These are phyloP conservation scores for Ceratina calcarata DNA, from an alignment of 1,140 invertebrate species.

Conservation along the genomic window DNA sequence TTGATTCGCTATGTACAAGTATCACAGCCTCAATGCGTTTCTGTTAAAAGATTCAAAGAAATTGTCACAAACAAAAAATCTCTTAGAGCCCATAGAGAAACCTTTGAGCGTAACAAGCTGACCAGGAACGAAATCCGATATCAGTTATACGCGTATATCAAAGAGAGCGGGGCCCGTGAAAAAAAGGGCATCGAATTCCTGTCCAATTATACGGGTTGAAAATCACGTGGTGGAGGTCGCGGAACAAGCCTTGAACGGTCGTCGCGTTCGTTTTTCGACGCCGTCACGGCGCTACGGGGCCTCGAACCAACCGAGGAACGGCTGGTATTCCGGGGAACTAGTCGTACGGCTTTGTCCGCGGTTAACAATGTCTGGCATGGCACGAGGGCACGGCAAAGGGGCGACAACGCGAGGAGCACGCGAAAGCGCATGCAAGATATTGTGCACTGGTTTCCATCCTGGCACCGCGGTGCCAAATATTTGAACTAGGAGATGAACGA, in stretches of 20 bases:
- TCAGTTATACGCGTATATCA: background rate
- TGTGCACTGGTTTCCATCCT: background rate
- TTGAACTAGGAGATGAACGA: background rate
- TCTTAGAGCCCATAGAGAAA: too few species aligned
- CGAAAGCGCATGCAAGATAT: conserved; percentile 2
- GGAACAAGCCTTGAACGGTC: conserved; percentile 12
- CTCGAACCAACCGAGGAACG: conserved; percentile 14
- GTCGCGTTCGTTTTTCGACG: conserved; percentile 22
- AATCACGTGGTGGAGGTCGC: conserved; percentile 25
- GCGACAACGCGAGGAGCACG: background rate
- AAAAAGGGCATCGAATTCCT: conserved; percentile 31
- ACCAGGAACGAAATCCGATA: conserved; percentile 23
- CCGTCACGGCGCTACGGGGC: conserved; percentile 34
- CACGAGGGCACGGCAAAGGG: conserved; percentile 14
- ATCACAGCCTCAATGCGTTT: too few species aligned
- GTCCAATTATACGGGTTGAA: conserved; percentile 44
- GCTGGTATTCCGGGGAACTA: conserved; percentile 55
- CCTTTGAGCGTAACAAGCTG: background rate
- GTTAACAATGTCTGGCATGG: conserved; percentile 65
- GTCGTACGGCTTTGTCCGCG: conserved; percentile 61
- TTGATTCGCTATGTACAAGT: too few species aligned
- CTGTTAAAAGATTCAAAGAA: too few species aligned
- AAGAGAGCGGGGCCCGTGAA: background rate
- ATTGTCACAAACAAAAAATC: too few species aligned
- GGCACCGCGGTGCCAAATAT: background rate